Evolutionary conservation across 1,140 invertebrate genomes (phyloP), one percentile per base, ranked within the genome.

Genomic region (Limonius californicus): DNA sequence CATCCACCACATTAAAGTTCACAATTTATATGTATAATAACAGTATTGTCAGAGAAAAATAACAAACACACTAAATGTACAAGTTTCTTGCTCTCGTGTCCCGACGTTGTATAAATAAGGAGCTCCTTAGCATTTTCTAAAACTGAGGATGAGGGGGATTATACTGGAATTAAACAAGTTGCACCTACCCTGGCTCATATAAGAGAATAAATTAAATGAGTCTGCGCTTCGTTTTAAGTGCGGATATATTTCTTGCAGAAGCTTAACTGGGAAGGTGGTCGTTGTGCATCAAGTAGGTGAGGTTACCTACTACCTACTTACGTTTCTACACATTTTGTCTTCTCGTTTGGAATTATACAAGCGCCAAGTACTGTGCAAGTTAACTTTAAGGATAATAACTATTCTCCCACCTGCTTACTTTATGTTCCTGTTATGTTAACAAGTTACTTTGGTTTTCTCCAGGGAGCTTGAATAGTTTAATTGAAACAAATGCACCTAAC

Each of bases 321-420:
- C 15, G 53, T 55, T 55, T 14, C 20, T 30, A 19, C 19, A 21
- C 54, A 30, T 6, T 39, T 35, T 19, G 9, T 30, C 23, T 35
- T 39, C 23, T 16, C 54, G 35, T 39, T 56, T 32, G n/a, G 20
- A 35, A 19, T 39, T 35, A 39, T 18, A 50, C 9, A 50, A 14
- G 15, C 15, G 45, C 45, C 20, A 47, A 62, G 21, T 45, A 57
- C 60, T 21, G 53, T 45, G 23, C 23, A 50, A 62, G 54, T 62
- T 62, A 62, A 57, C 45, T 62, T 50, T 53, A 50, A 62, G 60
- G 39, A 57, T 62, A 62, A 62, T 62, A 62, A 62, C 60, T 62
- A 57, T 62, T 62, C 14, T 4, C 16, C n/a, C 35, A 39, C 7
- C 35, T 50, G 20, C 45, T 50, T 62, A 62, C 54, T 62, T 57